Percentiles rank a stretch among this genome's conserved stretches.
Evolutionary conservation across 2,888 invertebrate species (phyloP).

Genomic region (Oeneis ivallda): DNA sequence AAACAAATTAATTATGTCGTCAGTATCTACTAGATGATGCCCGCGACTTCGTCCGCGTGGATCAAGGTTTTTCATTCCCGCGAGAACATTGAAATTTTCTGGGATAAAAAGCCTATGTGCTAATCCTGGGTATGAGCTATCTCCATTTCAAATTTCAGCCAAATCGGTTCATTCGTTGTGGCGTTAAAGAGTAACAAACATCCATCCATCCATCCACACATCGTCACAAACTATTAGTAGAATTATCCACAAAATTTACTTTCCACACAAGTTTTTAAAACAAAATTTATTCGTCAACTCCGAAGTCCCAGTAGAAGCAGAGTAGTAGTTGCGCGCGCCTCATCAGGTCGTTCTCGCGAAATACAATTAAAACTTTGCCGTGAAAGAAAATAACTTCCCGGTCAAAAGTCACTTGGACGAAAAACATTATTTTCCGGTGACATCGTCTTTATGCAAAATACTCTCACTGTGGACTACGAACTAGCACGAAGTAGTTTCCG

Average conservation of each 20-base stretch:
- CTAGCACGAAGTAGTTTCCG: background rate
- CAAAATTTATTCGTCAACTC: slow-evolving; percentile 5
- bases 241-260: slow-evolving; percentile 1
- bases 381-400: slow-evolving; percentile 33
- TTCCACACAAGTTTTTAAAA: slow-evolving; percentile 12
- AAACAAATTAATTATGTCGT: too few relatives aligned
- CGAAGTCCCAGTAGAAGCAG: slow-evolving; percentile 1
- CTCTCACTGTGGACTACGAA: slow-evolving; percentile 3
- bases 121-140: too few relatives aligned
- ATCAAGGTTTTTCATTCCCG: too few relatives aligned
- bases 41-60: too few relatives aligned
- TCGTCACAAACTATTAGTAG: too few relatives aligned
- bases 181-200: too few relatives aligned
- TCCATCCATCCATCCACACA: too few relatives aligned
- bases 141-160: too few relatives aligned
- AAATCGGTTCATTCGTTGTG: too few relatives aligned
- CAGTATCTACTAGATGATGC: too few relatives aligned
- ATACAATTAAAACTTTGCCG: slow-evolving; percentile 38
- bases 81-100: too few relatives aligned
- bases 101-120: too few relatives aligned
- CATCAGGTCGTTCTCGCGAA: slow-evolving; percentile 38
- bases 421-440: slow-evolving; percentile 30
- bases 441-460: slow-evolving; percentile 23
- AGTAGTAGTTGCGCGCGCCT: slow-evolving; percentile 22
- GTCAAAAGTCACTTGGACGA: slow-evolving; percentile 33